A percentile compares a stretch with the other conserved stretches of the same genome.
phyloP scores from a whole-genome alignment of 2,113 vertebrate species.

The Pteruthius melanotis region DNA sequence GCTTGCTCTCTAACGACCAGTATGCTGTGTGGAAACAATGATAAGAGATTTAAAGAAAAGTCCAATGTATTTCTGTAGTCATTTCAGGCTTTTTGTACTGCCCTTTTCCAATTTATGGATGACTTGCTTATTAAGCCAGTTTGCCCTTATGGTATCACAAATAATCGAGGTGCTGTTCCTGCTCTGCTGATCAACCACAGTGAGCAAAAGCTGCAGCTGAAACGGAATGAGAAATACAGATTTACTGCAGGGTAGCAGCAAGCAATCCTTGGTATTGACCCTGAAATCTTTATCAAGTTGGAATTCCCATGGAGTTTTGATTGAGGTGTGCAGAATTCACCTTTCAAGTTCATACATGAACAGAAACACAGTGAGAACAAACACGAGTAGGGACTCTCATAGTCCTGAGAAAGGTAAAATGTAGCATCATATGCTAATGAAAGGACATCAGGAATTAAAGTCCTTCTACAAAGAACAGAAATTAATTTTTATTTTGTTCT shows the following conservation, averaged over 20 bases:
- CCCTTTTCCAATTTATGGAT: not conserved
- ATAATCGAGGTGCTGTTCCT: not conserved
- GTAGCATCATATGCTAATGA: not conserved
- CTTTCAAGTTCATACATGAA: not conserved
- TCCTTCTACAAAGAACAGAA: not conserved
- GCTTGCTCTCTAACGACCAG: not conserved
- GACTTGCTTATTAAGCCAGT: not conserved
- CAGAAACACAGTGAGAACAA: not conserved
- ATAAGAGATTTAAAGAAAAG: not conserved
- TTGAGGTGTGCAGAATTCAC: not conserved
- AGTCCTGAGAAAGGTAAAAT: not conserved
- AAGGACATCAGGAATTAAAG: not conserved
- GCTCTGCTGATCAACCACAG: not conserved
- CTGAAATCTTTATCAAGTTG: not conserved
- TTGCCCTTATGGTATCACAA: not conserved
- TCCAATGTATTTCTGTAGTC: not conserved
- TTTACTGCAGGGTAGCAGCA: not conserved
- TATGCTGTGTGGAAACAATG: not conserved
- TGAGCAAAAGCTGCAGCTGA: not conserved
- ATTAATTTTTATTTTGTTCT: not conserved
- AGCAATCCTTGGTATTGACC: not conserved
- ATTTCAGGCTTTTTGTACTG: not conserved
- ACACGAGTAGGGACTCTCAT: rapidly evolving
- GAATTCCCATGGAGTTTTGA: not conserved
- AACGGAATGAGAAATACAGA: not conserved